Conservation (phyloP, 2,113 vertebrate species). For the Synchiropus splendidus region DNA sequence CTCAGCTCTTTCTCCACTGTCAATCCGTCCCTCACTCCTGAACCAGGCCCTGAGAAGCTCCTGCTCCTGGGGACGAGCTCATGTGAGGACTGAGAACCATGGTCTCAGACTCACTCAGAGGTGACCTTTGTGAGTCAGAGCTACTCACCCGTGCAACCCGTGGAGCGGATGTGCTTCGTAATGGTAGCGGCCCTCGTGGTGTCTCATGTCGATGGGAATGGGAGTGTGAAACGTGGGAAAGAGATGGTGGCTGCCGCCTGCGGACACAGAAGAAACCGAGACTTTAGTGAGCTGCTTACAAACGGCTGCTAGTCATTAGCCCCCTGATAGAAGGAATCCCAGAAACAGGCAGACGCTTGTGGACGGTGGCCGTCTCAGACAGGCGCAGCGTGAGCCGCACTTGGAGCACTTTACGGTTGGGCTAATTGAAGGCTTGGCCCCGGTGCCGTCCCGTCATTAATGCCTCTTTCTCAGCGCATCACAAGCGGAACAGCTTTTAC, state of each 20-base stretch:
- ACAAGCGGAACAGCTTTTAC: constrained; percentile 37
- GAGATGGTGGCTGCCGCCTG: constrained; percentile 86
- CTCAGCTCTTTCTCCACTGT: too few relatives aligned
- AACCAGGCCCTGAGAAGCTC: too few relatives aligned
- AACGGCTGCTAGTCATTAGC: too few relatives aligned
- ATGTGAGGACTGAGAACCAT: too few relatives aligned
- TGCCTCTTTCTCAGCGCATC: constrained; percentile 14
- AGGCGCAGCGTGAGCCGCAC: constrained; percentile 25
- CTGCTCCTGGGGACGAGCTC: too few relatives aligned
- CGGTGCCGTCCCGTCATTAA: constrained; percentile 32
- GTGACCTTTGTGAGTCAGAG: too few relatives aligned
- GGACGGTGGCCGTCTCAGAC: too few relatives aligned
- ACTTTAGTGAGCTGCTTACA: constrained; percentile 55
- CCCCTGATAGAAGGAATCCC: too few relatives aligned
- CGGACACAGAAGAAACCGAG: constrained; percentile 6
- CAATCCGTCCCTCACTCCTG: too few relatives aligned
- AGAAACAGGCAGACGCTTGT: too few relatives aligned
- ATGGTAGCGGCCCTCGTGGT: constrained; percentile 96
- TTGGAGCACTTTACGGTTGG: constrained; percentile 49
- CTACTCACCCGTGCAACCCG: constrained; percentile 83
- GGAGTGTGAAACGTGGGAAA: constrained; percentile 91
- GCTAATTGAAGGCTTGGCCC: constrained; percentile 43
- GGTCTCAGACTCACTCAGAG: too few relatives aligned
- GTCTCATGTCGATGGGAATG: constrained; percentile 91
- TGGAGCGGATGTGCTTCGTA: constrained; percentile 91